A percentile compares a stretch with the other conserved stretches of the same genome.
These are phyloP conservation scores for Eurois occulta DNA, from an alignment of 2,888 invertebrate species.

Conservation along the genomic window DNA sequence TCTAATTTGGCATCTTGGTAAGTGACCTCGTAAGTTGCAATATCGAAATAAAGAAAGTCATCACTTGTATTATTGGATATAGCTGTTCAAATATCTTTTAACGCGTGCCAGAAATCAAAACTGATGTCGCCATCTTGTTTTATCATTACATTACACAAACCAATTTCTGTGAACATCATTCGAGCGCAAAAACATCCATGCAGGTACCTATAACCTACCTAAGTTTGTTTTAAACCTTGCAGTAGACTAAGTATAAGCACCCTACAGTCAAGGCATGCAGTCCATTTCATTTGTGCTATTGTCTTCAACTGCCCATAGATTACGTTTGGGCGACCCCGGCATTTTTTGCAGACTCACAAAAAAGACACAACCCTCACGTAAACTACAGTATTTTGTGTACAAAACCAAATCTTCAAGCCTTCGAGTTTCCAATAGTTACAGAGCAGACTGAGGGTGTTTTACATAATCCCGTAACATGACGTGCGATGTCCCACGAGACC, in stretches of 20 bases:
- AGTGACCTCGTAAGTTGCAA: background rate
- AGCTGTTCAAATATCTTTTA: background rate
- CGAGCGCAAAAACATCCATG: background rate
- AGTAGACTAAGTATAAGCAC: too few species aligned
- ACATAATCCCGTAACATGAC: constrained; percentile 46
- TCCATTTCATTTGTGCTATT: background rate
- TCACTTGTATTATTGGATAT: background rate
- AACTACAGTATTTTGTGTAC: constrained; percentile 12
- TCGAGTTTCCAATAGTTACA: constrained; percentile 30
- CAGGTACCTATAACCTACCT: background rate
- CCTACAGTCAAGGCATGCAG: background rate
- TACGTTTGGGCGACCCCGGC: too few species aligned
- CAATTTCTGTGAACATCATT: background rate
- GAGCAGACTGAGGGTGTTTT: constrained; percentile 21
- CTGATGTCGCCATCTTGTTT: background rate
- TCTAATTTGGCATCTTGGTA: background rate
- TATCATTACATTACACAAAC: background rate
- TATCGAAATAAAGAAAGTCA: background rate
- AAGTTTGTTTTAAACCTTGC: background rate
- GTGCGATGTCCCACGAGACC: constrained; percentile 46
- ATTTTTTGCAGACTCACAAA: background rate
- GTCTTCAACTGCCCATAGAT: background rate
- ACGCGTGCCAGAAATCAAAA: background rate
- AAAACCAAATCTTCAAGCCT: background rate
- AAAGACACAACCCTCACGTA: background rate